Evolutionary conservation across 2,888 invertebrate species (phyloP), one percentile per base, ranked within the genome.

Genomic region (Sinhomidia bicolor): DNA sequence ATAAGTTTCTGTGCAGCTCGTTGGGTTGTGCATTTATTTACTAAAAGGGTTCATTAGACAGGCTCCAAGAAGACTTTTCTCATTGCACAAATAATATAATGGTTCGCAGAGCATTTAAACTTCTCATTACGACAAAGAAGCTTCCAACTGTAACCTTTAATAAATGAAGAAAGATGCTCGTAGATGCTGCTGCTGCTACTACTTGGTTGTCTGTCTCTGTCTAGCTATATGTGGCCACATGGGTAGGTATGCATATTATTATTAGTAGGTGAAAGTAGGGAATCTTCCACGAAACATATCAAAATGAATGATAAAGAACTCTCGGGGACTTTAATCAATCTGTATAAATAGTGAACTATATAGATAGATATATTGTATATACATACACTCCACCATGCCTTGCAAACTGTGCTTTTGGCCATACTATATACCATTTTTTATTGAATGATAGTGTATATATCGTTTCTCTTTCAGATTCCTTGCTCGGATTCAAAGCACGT

Each of bases 401-500:
- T n/a, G n/a, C n/a, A n/a, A n/a, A n/a, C n/a, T n/a, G n/a, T n/a
- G n/a, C n/a, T n/a, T n/a, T n/a, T n/a, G n/a, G n/a, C n/a, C n/a
- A n/a, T n/a, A n/a, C n/a, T n/a, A n/a, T n/a, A n/a, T n/a, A n/a
- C n/a, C n/a, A n/a, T n/a, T n/a, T n/a, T 29, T 32, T 62, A 26
- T 4, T 0, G 60, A 60, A 26, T 60, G 14, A 26, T 62, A 62
- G 14, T 14, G 29, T 62, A 23, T 78, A 47, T 76, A 26, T 23
- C 47, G n/a, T 62, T 41, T 62, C 32, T 80, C 78, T 23, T 17
- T 57, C 36, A 6, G 6, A 78, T 57, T 85, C 62, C n/a, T 65
- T 51, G n/a, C 44, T 36, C 54, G n/a, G 17, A 81, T 87, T 68
- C 87, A 57, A 82, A 81, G 81, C 87, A 87, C 81, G 87, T 87